phyloP scores from a whole-genome alignment of 2,113 vertebrate genomes.

The Corvus cornix region DNA sequence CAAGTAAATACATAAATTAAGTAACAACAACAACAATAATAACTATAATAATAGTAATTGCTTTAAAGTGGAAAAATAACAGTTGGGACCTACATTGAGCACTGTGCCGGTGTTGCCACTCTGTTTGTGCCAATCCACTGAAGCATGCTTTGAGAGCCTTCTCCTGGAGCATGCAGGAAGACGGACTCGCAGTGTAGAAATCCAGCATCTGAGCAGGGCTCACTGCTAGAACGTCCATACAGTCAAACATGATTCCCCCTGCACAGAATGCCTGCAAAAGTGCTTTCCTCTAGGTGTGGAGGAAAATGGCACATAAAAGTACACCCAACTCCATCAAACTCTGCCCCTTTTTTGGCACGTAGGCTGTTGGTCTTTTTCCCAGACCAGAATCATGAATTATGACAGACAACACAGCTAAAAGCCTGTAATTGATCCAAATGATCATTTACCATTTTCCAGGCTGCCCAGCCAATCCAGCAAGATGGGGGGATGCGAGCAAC shows the following conservation, averaged over 20 bases:
- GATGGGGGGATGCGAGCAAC: conserved; percentile 72
- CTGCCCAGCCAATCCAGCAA: conserved; percentile 79
- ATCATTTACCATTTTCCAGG: conserved; percentile 85
- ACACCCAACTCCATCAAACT: conserved; percentile 97
- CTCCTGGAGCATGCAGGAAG: conserved; percentile 92
- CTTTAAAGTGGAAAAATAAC: conserved; percentile 66
- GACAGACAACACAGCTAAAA: conserved; percentile 84
- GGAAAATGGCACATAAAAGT: conserved; percentile 83
- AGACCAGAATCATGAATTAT: conserved; percentile 91
- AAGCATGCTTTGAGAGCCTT: conserved; percentile 91
- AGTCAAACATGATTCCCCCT: conserved; percentile 92
- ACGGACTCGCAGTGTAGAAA: conserved; percentile 89
- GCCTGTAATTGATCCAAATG: conserved; percentile 86
- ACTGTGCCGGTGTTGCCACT: conserved; percentile 92
- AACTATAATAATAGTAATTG: background rate
- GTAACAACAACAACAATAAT: background rate
- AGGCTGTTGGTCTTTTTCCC: conserved; percentile 86
- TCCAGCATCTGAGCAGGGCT: conserved; percentile 89
- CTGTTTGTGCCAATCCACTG: conserved; percentile 88
- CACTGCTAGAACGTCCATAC: conserved; percentile 90
- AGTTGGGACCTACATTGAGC: conserved; percentile 91
- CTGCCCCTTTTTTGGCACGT: conserved; percentile 88
- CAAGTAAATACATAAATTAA: conserved; percentile 38
- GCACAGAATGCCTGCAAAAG: conserved; percentile 78
- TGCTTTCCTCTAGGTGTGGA: conserved; percentile 84